A percentile compares a stretch with the other conserved stretches of the same genome.
Conservation (phyloP, 2,797 vertebrate genomes). For the Cryptoblepharus egeriae region DNA sequence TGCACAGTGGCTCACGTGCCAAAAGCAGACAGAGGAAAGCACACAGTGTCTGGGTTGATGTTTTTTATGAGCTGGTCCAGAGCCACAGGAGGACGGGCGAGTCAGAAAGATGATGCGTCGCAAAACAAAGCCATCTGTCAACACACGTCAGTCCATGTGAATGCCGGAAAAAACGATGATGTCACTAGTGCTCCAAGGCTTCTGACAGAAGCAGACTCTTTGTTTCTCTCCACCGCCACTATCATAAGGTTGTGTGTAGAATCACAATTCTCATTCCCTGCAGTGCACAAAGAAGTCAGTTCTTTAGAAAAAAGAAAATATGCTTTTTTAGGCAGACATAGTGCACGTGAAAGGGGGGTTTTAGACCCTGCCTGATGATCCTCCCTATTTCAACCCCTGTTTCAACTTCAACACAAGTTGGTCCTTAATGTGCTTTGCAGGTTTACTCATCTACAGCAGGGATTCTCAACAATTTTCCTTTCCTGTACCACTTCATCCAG, state of each 20-base stretch:
- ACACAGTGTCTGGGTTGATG: background rate
- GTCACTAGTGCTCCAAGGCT: background rate
- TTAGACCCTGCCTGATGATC: too few species aligned
- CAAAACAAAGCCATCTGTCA: conserved; percentile 16
- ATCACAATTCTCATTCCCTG: background rate
- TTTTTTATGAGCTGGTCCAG: background rate
- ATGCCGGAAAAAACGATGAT: background rate
- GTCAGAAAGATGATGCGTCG: background rate
- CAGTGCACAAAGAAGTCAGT: background rate
- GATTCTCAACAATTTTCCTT: too few species aligned
- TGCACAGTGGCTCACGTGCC: background rate
- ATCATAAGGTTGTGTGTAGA: background rate
- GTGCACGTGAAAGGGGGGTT: background rate
- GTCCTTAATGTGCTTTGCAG: too few species aligned
- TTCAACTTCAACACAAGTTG: too few species aligned
- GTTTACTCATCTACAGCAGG: too few species aligned
- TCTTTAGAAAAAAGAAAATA: background rate
- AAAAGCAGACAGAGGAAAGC: conserved; percentile 5
- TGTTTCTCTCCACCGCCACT: background rate
- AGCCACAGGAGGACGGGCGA: background rate
- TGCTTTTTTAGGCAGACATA: background rate
- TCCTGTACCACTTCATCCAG: too few species aligned
- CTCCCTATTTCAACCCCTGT: too few species aligned
- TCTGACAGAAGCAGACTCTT: background rate
- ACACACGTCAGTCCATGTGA: background rate